A percentile compares a stretch with the other conserved stretches of the same genome.
phyloP scores from a whole-genome alignment of 2,888 invertebrate genomes.

The Bombylius discolor region DNA sequence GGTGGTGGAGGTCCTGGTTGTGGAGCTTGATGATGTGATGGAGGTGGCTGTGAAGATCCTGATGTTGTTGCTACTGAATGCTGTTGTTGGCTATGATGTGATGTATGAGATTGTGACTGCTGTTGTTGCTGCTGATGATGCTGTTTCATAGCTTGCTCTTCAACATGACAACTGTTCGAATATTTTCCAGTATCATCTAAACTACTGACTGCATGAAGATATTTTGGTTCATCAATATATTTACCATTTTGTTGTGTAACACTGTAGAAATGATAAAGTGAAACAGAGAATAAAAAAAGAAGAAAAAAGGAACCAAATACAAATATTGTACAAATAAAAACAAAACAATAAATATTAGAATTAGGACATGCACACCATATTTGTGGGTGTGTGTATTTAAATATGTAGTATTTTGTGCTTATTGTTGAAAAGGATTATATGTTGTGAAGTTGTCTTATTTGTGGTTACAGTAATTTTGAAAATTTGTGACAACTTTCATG shows the following conservation, averaged over 20 bases:
- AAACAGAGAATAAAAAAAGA: too few relatives aligned
- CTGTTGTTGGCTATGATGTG: slow-evolving; percentile 14
- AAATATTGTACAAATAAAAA: too few relatives aligned
- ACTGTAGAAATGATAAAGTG: slow-evolving; percentile 9
- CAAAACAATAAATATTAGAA: too few relatives aligned
- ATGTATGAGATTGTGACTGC: slow-evolving; percentile 14
- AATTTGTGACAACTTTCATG: too few relatives aligned
- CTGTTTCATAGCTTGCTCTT: slow-evolving; percentile 7
- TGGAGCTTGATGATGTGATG: slow-evolving; percentile 13
- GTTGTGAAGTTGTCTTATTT: too few relatives aligned
- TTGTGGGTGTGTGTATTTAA: too few relatives aligned
- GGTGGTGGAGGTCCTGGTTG: slow-evolving; percentile 12
- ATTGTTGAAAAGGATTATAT: too few relatives aligned
- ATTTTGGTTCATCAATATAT: slow-evolving; percentile 35
- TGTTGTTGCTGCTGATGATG: slow-evolving; percentile 7
- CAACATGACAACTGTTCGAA: slow-evolving; percentile 16
- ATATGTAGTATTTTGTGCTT: too few relatives aligned
- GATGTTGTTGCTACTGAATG: slow-evolving; percentile 18
- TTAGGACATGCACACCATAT: too few relatives aligned
- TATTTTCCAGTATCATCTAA: slow-evolving; percentile 17
- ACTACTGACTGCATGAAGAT: slow-evolving; percentile 21
- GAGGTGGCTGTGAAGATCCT: slow-evolving; percentile 13
- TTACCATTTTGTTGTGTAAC: slow-evolving; percentile 26
- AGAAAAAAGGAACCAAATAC: too few relatives aligned
- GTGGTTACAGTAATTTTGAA: too few relatives aligned